phyloP scores from a whole-genome alignment of 1,140 invertebrate genomes.

The Drosophila jambulina region DNA sequence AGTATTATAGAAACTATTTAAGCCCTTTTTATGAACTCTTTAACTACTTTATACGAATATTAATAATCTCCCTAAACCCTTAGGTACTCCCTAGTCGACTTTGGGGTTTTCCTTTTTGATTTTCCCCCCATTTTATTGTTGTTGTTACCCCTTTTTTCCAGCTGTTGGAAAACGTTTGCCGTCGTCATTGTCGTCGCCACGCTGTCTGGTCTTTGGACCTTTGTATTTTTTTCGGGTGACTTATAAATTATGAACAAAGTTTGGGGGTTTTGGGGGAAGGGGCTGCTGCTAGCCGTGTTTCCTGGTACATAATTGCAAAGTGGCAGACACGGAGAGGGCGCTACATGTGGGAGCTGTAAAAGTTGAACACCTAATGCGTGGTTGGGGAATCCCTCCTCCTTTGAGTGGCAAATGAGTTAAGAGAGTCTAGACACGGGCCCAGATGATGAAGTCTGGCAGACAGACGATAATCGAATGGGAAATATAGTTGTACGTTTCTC shows the following conservation, averaged over 20 bases:
- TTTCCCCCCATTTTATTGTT: slow-evolving; percentile 14
- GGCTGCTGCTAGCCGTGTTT: slow-evolving; percentile 20
- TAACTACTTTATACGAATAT: neutral
- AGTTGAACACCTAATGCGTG: slow-evolving; percentile 36
- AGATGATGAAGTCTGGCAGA: slow-evolving; percentile 43
- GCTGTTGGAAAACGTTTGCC: slow-evolving; percentile 52
- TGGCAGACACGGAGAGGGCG: slow-evolving; percentile 11
- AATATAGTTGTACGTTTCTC: slow-evolving; percentile 27
- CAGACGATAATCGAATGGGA: slow-evolving; percentile 38
- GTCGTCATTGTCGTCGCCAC: slow-evolving; percentile 66
- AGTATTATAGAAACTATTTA: neutral
- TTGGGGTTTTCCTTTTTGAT: neutral
- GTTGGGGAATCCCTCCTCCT: slow-evolving; percentile 20
- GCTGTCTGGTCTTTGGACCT: slow-evolving; percentile 67
- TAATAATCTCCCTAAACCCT: neutral
- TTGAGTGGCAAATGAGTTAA: slow-evolving; percentile 48
- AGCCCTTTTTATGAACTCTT: neutral
- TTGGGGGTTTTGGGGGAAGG: slow-evolving; percentile 7
- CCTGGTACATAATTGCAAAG: slow-evolving; percentile 67
- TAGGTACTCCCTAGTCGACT: slow-evolving; percentile 21
- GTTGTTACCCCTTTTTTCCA: slow-evolving; percentile 65
- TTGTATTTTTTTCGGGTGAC: slow-evolving; percentile 48
- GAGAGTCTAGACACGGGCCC: slow-evolving; percentile 28
- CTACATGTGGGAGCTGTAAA: slow-evolving; percentile 50
- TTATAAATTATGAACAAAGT: slow-evolving; percentile 81